Evolutionary conservation across 2,113 vertebrate genomes (phyloP), one percentile per base, ranked within the genome.

Genomic region (Oreochromis niloticus): DNA sequence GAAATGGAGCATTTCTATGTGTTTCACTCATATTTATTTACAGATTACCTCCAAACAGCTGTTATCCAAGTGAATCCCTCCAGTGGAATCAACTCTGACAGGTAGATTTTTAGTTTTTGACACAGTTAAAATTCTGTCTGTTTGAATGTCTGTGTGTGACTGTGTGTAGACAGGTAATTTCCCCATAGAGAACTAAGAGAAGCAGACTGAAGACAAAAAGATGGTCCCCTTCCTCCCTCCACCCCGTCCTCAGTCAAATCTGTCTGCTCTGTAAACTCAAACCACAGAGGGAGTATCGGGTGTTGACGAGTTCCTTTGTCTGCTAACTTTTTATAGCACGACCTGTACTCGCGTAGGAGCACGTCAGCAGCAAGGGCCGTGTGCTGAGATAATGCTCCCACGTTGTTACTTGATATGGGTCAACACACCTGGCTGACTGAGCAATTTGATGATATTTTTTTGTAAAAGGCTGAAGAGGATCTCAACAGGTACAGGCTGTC

Each of bases 221-320:
- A 71, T 34, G 54, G 4, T 73, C 46, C 68, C 48, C 79, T 52
- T 39, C 59, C 59, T 34, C 24, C 14, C 22, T 27, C n/a, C 1
- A 41, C 24, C 34, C 71, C 16, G 32, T 81, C 81, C 30, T 80
- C 80, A 48, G 9, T 92, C 86, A 84, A 86, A 89, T 91, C 80
- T 24, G 84, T 85, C 91, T 59, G n/a, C 50, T 24, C 55, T 85
- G 89, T 90, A 90, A 90, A 92, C 89, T 89, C 92, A 90, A 89
- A 90, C 87, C 84, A 63, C 88, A 85, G 71, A 54, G 82, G 80
- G 85, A 66, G 90, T 93, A 93, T 95, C 93, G n/a, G 24, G 81
- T 94, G 93, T 93, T 88, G 90, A 92, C 84, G 10, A n/a, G 83
- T 52, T 32, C 90, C 59, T 93, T 95, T 94, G 93, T 94, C 81